phyloP scores from a whole-genome alignment of 2,888 invertebrate genomes.

The Campoletis raptor region DNA sequence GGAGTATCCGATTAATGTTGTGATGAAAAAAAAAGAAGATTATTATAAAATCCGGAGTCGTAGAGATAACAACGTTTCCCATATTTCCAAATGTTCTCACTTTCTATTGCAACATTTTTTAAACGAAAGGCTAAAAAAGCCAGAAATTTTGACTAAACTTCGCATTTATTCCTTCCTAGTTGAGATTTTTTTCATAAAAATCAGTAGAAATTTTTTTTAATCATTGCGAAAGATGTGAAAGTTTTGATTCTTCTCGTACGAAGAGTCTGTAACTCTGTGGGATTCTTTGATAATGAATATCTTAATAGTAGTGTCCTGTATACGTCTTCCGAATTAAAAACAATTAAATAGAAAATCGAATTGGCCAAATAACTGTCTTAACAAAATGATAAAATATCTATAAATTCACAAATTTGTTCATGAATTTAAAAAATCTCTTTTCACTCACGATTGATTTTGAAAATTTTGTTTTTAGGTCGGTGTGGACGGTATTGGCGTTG shows the following conservation, averaged over 20 bases:
- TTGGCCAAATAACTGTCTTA: background rate
- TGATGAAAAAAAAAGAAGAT: too few species aligned
- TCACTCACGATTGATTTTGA: background rate
- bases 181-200: background rate
- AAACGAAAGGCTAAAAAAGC: too few species aligned
- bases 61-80: too few species aligned
- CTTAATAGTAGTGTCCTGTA: background rate
- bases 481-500: conserved; percentile 80
- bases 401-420: background rate
- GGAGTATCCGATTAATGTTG: too few species aligned
- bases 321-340: background rate
- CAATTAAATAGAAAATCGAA: background rate
- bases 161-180: background rate
- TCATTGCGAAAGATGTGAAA: background rate
- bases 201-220: background rate
- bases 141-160: too few species aligned
- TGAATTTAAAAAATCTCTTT: background rate
- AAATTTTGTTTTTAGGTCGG: conserved; percentile 77
- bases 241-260: background rate
- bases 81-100: too few species aligned
- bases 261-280: background rate
- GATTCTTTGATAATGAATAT: background rate
- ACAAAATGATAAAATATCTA: background rate
- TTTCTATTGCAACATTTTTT: too few species aligned
- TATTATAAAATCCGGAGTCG: too few species aligned